Evolutionary conservation across 1,140 invertebrate genomes (phyloP).

Genomic region (Aphidius gifuensis): DNA sequence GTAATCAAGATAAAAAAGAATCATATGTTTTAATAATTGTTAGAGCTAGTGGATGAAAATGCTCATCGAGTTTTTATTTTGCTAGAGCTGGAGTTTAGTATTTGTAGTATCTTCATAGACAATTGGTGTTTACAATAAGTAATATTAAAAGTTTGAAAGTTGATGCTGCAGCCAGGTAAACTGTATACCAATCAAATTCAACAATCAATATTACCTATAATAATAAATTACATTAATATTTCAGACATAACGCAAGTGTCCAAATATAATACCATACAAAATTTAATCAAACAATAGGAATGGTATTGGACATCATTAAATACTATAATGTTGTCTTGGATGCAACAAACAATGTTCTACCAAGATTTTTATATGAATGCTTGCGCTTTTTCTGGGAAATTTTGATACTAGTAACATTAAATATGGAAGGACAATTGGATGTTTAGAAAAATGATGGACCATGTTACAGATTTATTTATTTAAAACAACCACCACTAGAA

Average conservation of each 20-base stretch:
- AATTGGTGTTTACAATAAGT: slow-evolving; percentile 78
- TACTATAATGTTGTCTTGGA: slow-evolving; percentile 89
- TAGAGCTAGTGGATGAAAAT: slow-evolving; percentile 93
- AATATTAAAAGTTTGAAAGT: slow-evolving; percentile 75
- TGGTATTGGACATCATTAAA: slow-evolving; percentile 72
- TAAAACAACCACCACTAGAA: too few species aligned
- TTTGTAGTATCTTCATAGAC: slow-evolving; percentile 90
- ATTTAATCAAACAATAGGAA: slow-evolving; percentile 72
- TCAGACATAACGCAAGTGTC: slow-evolving; percentile 73
- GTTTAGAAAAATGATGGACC: slow-evolving; percentile 80
- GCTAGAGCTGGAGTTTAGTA: slow-evolving; percentile 85
- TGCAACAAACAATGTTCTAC: slow-evolving; percentile 94
- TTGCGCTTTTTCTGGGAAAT: slow-evolving; percentile 74
- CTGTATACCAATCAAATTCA: background rate
- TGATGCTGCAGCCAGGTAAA: slow-evolving; percentile 69
- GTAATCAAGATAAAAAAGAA: slow-evolving; percentile 74
- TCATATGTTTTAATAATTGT: slow-evolving; percentile 80
- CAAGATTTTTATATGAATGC: slow-evolving; percentile 92
- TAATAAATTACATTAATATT: slow-evolving; percentile 22
- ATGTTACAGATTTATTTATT: slow-evolving; percentile 89
- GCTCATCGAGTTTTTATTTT: slow-evolving; percentile 86
- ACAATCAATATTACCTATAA: background rate
- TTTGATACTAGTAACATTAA: slow-evolving; percentile 87
- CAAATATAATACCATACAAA: slow-evolving; percentile 67
- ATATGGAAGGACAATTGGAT: slow-evolving; percentile 94